Evolutionary conservation across 2,888 invertebrate species (phyloP).

Genomic region (Erebia palarica): DNA sequence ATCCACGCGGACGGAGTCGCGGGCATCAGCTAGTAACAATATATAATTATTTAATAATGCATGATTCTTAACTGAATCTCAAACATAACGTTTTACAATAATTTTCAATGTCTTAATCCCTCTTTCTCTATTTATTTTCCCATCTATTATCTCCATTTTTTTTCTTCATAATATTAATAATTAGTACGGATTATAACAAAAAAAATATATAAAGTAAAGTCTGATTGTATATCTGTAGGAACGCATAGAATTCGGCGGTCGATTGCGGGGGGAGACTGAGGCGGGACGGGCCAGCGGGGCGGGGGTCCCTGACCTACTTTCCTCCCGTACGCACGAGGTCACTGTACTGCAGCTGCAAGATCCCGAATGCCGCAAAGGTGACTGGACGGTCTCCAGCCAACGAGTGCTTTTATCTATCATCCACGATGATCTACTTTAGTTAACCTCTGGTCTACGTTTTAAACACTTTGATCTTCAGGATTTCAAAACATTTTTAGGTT

Average conservation of each 20-base stretch:
- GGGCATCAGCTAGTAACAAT: too few species aligned
- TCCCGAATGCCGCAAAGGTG: conserved; percentile 71
- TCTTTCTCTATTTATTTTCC: too few species aligned
- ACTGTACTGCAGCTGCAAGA: conserved; percentile 81
- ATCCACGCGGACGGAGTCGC: too few species aligned
- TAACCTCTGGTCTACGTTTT: conserved; percentile 17
- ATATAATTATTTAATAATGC: not conserved
- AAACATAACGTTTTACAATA: too few species aligned
- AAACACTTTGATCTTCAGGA: not conserved
- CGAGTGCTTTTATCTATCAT: conserved; percentile 27
- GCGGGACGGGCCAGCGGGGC: conserved; percentile 8
- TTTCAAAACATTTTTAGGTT: not conserved
- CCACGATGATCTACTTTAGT: conserved; percentile 28
- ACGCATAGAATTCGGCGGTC: conserved; percentile 71
- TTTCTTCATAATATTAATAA: not conserved
- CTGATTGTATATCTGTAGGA: conserved; percentile 31
- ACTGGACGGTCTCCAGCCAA: conserved; percentile 54
- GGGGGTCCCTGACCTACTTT: conserved; percentile 59
- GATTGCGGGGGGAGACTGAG: conserved; percentile 62
- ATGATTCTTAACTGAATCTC: not conserved
- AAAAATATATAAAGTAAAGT: not conserved
- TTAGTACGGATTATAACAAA: conserved; percentile 1
- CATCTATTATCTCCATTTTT: too few species aligned
- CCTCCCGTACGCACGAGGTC: conserved; percentile 78
- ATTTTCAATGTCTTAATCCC: too few species aligned